Percentiles rank a stretch among this genome's conserved stretches.
Conservation (phyloP, 2,888 invertebrate genomes). For the Acheta domesticus region DNA sequence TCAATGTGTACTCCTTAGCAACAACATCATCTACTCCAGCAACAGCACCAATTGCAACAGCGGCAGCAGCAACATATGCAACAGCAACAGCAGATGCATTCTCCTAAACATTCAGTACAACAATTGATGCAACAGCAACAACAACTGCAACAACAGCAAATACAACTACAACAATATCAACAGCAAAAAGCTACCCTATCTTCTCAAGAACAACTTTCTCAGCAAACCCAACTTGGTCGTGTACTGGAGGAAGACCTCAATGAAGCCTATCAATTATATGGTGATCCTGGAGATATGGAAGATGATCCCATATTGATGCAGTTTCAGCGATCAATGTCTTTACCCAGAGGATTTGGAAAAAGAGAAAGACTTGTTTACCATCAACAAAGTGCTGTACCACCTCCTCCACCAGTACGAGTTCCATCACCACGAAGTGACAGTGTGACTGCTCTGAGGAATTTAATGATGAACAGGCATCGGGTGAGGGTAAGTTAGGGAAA, state of each 20-base stretch:
- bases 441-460: conserved; percentile 47
- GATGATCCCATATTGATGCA: conserved; percentile 44
- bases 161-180: too few species aligned
- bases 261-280: conserved; percentile 25
- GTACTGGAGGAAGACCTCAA: conserved; percentile 47
- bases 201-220: not conserved
- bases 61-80: too few species aligned
- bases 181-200: too few species aligned
- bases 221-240: conserved; percentile 47
- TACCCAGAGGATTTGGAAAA: conserved; percentile 49
- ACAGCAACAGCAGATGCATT: too few species aligned
- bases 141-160: too few species aligned
- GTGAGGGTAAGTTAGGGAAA: conserved; percentile 43
- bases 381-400: conserved; percentile 44
- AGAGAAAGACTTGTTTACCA: conserved; percentile 37
- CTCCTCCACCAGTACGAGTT: conserved; percentile 43
- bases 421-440: conserved; percentile 46
- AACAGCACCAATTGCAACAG: too few species aligned
- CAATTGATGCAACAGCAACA: too few species aligned
- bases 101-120: too few species aligned
- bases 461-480: conserved; percentile 46
- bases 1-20: too few species aligned
- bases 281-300: conserved; percentile 32
- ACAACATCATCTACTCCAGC: too few species aligned
- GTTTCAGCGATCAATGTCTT: conserved; percentile 49